Evolutionary conservation across 2,113 vertebrate species (phyloP).

Genomic region (Mixornis gularis): DNA sequence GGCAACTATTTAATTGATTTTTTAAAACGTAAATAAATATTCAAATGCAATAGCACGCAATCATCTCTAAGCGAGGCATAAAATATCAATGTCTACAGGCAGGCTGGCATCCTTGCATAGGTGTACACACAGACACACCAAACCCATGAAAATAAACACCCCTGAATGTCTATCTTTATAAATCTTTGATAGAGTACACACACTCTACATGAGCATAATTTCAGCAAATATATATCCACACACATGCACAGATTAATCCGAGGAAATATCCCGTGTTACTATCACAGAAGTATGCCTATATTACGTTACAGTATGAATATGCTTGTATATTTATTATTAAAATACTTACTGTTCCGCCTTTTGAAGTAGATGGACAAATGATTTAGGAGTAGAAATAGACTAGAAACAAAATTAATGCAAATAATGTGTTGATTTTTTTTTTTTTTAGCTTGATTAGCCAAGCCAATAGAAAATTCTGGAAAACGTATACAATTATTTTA

Average conservation of each 20-base stretch:
- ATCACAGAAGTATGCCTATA: conserved; percentile 33
- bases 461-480: conserved; percentile 85
- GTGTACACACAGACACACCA: not conserved
- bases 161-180: not conserved
- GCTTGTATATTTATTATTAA: conserved; percentile 74
- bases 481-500: conserved; percentile 88
- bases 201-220: not conserved
- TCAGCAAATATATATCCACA: conserved; percentile 1
- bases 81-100: not conserved
- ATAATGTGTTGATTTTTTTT: conserved; percentile 80
- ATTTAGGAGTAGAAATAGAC: conserved; percentile 77
- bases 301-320: conserved; percentile 53
- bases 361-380: conserved; percentile 76
- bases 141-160: not conserved
- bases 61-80: not conserved
- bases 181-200: not conserved
- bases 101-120: not conserved
- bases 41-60: conserved; percentile 13
- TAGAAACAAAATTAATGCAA: conserved; percentile 81
- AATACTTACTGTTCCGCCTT: conserved; percentile 72
- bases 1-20: conserved; percentile 7
- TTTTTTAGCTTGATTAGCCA: conserved; percentile 86
- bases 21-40: not conserved
- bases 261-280: not conserved
- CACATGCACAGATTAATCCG: conserved; percentile 5